phyloP scores from a whole-genome alignment of 2,888 invertebrate species.

The Pseudolycoriella hygida region DNA sequence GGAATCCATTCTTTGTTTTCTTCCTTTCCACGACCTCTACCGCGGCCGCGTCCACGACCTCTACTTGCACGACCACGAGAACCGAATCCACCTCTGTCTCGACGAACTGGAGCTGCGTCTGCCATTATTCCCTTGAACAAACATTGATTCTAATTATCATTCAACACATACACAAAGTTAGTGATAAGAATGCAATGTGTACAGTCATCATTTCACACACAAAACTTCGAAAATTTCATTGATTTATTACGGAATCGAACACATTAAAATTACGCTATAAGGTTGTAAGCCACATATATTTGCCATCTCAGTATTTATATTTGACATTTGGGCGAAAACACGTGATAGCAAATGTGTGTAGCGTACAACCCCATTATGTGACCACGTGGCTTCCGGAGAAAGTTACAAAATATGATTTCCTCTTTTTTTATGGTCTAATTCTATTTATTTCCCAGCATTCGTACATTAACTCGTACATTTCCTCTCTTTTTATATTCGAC shows the following conservation, averaged over 20 bases:
- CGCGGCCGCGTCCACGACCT: constrained; percentile 55
- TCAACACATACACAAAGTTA: neutral
- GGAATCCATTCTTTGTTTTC: constrained; percentile 98
- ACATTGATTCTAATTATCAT: neutral
- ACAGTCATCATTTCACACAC: constrained; percentile 20
- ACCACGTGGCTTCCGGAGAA: too few relatives aligned
- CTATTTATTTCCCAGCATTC: too few relatives aligned
- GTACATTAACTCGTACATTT: too few relatives aligned
- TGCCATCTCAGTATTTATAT: too few relatives aligned
- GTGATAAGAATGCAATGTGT: constrained; percentile 5
- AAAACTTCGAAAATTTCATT: constrained; percentile 5
- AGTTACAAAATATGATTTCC: too few relatives aligned
- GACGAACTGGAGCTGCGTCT: constrained; percentile 98
- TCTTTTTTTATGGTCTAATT: too few relatives aligned
- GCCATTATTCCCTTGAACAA: constrained; percentile 50
- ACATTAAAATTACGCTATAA: too few relatives aligned
- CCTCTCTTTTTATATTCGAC: too few relatives aligned
- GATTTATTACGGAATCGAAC: neutral
- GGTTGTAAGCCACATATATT: too few relatives aligned
- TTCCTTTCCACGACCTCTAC: constrained; percentile 47
- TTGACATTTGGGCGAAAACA: too few relatives aligned
- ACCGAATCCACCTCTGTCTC: constrained; percentile 80
- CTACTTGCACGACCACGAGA: constrained; percentile 50
- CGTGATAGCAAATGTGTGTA: too few relatives aligned
- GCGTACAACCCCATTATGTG: too few relatives aligned